Percentiles rank a stretch among this genome's conserved stretches.
phyloP scores from a whole-genome alignment of 2,888 invertebrate genomes.

The Leptinotarsa tumamoca region DNA sequence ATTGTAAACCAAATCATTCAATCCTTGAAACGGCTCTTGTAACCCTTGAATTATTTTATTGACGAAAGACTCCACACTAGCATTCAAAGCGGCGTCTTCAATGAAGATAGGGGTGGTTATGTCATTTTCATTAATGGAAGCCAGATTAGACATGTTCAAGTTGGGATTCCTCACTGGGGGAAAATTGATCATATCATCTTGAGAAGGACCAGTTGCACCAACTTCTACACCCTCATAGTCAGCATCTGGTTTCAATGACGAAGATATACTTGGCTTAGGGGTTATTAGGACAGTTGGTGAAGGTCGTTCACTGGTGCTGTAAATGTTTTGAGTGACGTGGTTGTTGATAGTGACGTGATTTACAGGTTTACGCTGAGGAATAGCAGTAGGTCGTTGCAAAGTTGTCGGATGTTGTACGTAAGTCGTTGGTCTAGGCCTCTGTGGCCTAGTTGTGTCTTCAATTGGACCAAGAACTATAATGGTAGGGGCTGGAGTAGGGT shows the following conservation, averaged over 20 bases:
- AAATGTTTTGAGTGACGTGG: slow-evolving; percentile 72
- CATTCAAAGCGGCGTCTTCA: slow-evolving; percentile 81
- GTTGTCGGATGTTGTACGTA: slow-evolving; percentile 58
- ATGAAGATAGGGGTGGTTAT: slow-evolving; percentile 82
- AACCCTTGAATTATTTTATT: slow-evolving; percentile 86
- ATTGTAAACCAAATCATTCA: slow-evolving; percentile 81
- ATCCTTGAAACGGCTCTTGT: slow-evolving; percentile 84
- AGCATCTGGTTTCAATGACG: slow-evolving; percentile 52
- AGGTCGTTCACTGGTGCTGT: slow-evolving; percentile 69
- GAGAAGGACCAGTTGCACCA: slow-evolving; percentile 70
- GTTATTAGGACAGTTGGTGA: slow-evolving; percentile 77
- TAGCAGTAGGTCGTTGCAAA: slow-evolving; percentile 48
- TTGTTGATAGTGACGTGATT: slow-evolving; percentile 73
- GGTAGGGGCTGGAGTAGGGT: slow-evolving; percentile 69
- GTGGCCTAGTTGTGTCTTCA: slow-evolving; percentile 53
- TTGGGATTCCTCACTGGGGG: slow-evolving; percentile 89
- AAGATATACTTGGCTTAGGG: slow-evolving; percentile 72
- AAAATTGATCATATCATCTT: slow-evolving; percentile 80
- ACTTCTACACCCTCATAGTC: slow-evolving; percentile 54
- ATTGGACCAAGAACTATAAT: slow-evolving; percentile 72
- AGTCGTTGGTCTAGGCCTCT: slow-evolving; percentile 47
- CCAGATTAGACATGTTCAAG: slow-evolving; percentile 75
- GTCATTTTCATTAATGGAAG: slow-evolving; percentile 72
- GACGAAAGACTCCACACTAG: slow-evolving; percentile 85
- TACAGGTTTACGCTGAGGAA: slow-evolving; percentile 62